These are phyloP conservation scores for Eulemur macaco DNA, from an alignment of 2,113 vertebrate species.

Conservation along the genomic window DNA sequence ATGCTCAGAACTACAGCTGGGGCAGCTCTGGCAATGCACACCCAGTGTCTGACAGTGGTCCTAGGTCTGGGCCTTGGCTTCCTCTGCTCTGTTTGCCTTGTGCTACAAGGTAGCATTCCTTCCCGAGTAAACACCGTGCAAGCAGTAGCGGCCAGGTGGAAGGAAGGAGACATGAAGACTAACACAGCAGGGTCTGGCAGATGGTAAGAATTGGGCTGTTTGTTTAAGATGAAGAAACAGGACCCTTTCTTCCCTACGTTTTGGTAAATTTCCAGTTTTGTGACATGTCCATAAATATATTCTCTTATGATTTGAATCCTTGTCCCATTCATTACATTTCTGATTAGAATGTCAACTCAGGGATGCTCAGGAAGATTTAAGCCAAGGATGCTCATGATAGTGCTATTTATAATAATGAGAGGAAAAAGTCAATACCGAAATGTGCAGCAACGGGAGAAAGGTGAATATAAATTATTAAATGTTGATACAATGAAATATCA, in stretches of 20 bases:
- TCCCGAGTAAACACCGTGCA: not conserved
- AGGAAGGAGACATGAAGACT: not conserved
- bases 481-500: not conserved
- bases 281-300: not conserved
- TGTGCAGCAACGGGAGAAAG: not conserved
- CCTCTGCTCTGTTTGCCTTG: not conserved
- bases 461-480: not conserved
- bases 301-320: not conserved
- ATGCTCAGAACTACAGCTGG: not conserved
- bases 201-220: not conserved
- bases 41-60: not conserved
- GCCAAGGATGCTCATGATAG: not conserved
- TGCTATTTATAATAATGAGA: not conserved
- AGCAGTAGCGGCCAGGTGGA: not conserved
- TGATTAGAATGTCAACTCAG: not conserved
- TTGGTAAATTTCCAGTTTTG: not conserved
- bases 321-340: not conserved
- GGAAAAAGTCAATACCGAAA: not conserved
- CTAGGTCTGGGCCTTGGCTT: not conserved
- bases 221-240: slow-evolving; percentile 12
- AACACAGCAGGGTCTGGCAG: not conserved
- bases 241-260: not conserved
- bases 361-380: not conserved
- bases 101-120: not conserved
- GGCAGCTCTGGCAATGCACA: not conserved